Evolutionary conservation across 2,888 invertebrate species (phyloP).

Genomic region (Amiota mariae): DNA sequence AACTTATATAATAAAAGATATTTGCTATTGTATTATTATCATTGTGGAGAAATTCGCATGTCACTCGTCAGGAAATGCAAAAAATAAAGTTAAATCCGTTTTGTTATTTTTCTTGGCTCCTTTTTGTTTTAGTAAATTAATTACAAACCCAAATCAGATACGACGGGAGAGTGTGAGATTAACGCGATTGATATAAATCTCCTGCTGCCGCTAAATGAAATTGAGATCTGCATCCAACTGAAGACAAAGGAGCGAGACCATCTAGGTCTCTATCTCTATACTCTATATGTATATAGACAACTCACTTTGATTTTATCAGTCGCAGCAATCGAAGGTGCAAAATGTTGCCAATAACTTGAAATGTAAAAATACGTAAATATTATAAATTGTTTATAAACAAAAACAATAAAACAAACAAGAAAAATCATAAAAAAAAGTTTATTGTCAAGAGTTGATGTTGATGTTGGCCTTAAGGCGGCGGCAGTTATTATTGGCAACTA

Average conservation of each 20-base stretch:
- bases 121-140: slow-evolving; percentile 14
- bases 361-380: slow-evolving; percentile 35
- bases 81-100: neutral
- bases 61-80: slow-evolving; percentile 23
- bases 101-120: neutral
- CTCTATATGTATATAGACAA: neutral
- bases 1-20: neutral
- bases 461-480: neutral
- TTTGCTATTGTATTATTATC: slow-evolving; percentile 1
- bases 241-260: too few relatives aligned
- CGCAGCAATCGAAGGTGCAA: slow-evolving; percentile 14
- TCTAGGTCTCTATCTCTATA: too few relatives aligned
- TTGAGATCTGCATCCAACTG: too few relatives aligned
- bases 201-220: neutral
- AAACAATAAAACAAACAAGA: neutral
- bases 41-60: slow-evolving; percentile 8
- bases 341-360: slow-evolving; percentile 20
- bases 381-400: slow-evolving; percentile 23
- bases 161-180: neutral
- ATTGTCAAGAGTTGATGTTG: slow-evolving; percentile 48
- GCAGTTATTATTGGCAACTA: neutral
- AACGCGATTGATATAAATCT: slow-evolving; percentile 11
- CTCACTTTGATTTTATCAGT: neutral
- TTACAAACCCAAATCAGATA: slow-evolving; percentile 12
- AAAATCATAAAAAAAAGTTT: slow-evolving; percentile 41